These are phyloP conservation scores for Cyphomyrus discorhynchus DNA, from an alignment of 2,113 vertebrate species.

Conservation along the genomic window DNA sequence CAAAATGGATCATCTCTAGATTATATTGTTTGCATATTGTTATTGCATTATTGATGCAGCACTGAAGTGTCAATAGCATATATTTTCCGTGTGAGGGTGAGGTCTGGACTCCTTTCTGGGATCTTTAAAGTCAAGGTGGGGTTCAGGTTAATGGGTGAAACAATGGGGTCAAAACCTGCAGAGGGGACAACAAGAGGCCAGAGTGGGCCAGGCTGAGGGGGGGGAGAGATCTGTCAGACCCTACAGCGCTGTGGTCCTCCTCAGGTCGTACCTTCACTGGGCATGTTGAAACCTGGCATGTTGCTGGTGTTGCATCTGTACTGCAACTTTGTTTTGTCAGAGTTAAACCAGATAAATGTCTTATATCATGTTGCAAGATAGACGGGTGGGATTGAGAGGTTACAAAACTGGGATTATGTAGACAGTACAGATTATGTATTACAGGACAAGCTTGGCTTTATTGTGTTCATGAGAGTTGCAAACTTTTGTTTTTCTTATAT, in stretches of 20 bases:
- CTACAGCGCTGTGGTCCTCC: neutral
- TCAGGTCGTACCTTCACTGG: neutral
- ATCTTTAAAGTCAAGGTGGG: neutral
- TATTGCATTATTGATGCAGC: neutral
- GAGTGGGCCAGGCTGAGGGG: neutral
- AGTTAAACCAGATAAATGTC: neutral
- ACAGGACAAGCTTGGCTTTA: neutral
- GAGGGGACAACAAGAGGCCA: neutral
- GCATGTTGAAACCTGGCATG: neutral
- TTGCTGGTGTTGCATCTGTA: neutral
- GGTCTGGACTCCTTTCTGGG: neutral
- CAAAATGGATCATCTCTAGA: neutral
- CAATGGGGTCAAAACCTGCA: neutral
- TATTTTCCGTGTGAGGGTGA: neutral
- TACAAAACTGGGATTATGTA: neutral
- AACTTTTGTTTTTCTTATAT: neutral
- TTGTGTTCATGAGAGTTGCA: neutral
- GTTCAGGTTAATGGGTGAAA: neutral
- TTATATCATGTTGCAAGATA: neutral
- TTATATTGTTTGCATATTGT: neutral
- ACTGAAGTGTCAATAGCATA: neutral
- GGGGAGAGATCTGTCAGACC: neutral
- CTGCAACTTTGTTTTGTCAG: neutral
- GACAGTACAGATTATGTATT: neutral
- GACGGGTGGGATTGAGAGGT: neutral